Evolutionary conservation across 2,797 vertebrate species (phyloP).

Genomic region (Cyprinodon diabolis): DNA sequence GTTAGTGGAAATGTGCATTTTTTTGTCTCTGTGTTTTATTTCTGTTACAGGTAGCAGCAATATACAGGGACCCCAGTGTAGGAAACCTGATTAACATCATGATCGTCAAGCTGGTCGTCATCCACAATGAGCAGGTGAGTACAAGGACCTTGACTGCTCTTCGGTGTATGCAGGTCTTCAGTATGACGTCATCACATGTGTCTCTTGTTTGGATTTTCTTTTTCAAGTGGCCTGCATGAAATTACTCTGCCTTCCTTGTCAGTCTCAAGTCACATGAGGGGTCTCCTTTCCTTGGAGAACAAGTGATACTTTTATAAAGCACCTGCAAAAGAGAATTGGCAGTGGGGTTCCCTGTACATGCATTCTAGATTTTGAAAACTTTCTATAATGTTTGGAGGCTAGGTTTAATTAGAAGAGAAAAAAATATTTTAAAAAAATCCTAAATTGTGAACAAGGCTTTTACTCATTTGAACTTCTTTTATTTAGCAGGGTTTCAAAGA

Average conservation of each 20-base stretch:
- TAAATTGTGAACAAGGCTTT: background rate
- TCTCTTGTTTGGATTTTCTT: conserved; percentile 40
- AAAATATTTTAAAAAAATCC: background rate
- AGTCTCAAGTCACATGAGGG: conserved; percentile 52
- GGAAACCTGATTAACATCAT: conserved; percentile 97
- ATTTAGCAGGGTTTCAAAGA: background rate
- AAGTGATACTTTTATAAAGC: conserved; percentile 40
- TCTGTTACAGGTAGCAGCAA: conserved; percentile 91
- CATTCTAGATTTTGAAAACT: background rate
- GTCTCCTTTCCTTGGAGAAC: conserved; percentile 41
- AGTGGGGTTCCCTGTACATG: conserved; percentile 1
- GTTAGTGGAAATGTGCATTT: conserved; percentile 71
- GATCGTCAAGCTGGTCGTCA: conserved; percentile 91
- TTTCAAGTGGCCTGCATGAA: conserved; percentile 33
- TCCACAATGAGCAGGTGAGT: conserved; percentile 95
- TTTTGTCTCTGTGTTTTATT: conserved; percentile 70
- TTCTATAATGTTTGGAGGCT: background rate
- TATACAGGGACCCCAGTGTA: conserved; percentile 95
- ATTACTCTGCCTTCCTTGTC: conserved; percentile 66
- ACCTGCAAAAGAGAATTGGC: conserved; percentile 47
- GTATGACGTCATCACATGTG: conserved; percentile 67
- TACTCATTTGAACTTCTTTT: background rate
- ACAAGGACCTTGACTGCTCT: conserved; percentile 24
- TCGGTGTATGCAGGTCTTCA: conserved; percentile 24
- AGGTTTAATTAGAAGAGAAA: background rate